Evolutionary conservation across 1,140 invertebrate species (phyloP).

Genomic region (Augochlora pura): DNA sequence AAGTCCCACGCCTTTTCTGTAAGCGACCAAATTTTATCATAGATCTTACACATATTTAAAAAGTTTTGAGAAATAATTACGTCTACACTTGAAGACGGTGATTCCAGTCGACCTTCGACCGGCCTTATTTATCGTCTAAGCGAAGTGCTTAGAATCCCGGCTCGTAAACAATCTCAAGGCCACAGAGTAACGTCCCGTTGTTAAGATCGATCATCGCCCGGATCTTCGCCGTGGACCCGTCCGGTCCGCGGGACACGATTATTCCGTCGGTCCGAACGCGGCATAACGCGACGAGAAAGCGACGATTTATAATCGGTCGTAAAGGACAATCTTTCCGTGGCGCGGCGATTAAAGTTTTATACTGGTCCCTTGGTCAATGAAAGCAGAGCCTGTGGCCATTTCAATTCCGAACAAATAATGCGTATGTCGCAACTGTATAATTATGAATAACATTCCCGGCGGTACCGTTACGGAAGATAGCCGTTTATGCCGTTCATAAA

Average conservation of each 20-base stretch:
- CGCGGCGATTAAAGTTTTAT: conserved; percentile 65
- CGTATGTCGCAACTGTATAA: conserved; percentile 70
- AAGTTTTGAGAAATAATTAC: too few relatives aligned
- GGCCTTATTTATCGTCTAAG: not conserved
- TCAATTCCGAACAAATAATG: conserved; percentile 72
- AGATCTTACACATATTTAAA: too few relatives aligned
- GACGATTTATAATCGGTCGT: conserved; percentile 66
- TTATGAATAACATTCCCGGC: conserved; percentile 70
- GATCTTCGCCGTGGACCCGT: conserved; percentile 36
- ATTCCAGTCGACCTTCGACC: too few relatives aligned
- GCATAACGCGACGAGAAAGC: conserved; percentile 56
- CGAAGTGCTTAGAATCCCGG: conserved; percentile 12
- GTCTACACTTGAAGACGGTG: too few relatives aligned
- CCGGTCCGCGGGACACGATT: conserved; percentile 41
- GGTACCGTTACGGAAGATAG: conserved; percentile 65
- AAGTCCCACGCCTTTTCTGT: too few relatives aligned
- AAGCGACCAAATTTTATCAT: too few relatives aligned
- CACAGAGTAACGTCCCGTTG: conserved; percentile 27
- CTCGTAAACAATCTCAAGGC: conserved; percentile 21
- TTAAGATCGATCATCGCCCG: conserved; percentile 44
- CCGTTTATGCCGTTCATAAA: conserved; percentile 68
- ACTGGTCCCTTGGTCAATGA: conserved; percentile 49
- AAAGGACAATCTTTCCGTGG: conserved; percentile 57
- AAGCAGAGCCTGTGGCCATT: conserved; percentile 58
- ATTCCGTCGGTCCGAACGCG: conserved; percentile 26